Conservation (phyloP, 2,113 vertebrate genomes). For the Maccullochella peelii region DNA sequence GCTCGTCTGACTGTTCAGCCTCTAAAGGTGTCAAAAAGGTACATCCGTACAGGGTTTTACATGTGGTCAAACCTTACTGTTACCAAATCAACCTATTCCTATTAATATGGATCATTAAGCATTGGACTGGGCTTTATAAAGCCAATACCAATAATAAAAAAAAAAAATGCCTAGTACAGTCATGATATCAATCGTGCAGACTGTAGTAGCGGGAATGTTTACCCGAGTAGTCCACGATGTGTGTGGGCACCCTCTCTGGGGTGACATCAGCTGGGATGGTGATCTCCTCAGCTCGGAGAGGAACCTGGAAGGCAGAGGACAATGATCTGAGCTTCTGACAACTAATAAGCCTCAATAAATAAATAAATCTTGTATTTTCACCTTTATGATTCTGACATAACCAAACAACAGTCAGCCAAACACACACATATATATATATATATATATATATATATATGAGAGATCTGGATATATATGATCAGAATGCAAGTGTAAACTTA, state of each 20-base stretch:
- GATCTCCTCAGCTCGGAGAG: conserved; percentile 96
- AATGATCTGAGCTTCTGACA: not conserved
- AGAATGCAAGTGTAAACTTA: not conserved
- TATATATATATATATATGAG: no score
- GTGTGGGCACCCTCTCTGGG: conserved; percentile 97
- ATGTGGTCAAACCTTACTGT: not conserved
- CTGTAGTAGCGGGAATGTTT: not conserved
- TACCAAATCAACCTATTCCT: not conserved
- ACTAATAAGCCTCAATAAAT: not conserved
- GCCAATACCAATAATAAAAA: no score
- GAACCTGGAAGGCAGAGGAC: conserved; percentile 87
- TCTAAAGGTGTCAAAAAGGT: conserved; percentile 82
- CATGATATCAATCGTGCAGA: no score
- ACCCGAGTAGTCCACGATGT: conserved; percentile 99
- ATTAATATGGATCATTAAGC: not conserved
- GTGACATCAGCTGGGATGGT: conserved; percentile 99
- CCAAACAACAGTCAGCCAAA: not conserved
- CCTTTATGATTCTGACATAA: not conserved
- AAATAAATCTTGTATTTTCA: not conserved
- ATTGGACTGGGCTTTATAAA: not conserved
- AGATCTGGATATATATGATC: not conserved
- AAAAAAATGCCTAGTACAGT: no score
- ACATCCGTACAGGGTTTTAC: not conserved
- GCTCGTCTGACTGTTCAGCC: conserved; percentile 96
- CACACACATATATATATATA: no score